phyloP scores from a whole-genome alignment of 2,888 invertebrate species.

The Epirrhoe alternata region DNA sequence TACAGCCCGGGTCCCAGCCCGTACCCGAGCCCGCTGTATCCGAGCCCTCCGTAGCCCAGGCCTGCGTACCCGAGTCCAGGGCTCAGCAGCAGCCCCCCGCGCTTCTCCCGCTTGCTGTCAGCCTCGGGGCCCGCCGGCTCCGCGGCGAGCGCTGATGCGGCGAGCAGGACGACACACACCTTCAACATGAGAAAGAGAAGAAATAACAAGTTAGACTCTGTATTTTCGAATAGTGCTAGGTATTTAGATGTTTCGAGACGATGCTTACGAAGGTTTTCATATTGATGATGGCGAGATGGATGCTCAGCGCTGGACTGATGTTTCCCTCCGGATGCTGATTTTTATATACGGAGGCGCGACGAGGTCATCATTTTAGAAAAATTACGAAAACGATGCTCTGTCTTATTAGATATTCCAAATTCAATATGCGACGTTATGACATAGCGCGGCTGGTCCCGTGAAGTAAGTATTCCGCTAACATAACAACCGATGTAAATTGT shows the following conservation, averaged over 20 bases:
- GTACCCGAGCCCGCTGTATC: slow-evolving; percentile 39
- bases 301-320: slow-evolving; percentile 39
- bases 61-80: slow-evolving; percentile 29
- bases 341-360: slow-evolving; percentile 45
- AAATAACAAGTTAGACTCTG: neutral
- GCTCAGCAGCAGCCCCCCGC: slow-evolving; percentile 43
- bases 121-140: slow-evolving; percentile 12
- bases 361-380: slow-evolving; percentile 49
- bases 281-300: slow-evolving; percentile 27
- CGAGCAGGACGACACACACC: slow-evolving; percentile 54
- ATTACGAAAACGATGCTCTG: slow-evolving; percentile 45
- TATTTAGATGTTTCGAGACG: neutral
- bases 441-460: slow-evolving; percentile 3
- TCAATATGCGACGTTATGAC: slow-evolving; percentile 36
- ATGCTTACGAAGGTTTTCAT: slow-evolving; percentile 61
- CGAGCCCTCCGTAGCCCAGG: slow-evolving; percentile 28
- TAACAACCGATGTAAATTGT: neutral
- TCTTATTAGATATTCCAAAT: slow-evolving; percentile 33
- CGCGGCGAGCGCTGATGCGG: slow-evolving; percentile 39
- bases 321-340: slow-evolving; percentile 24
- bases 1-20: slow-evolving; percentile 37
- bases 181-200: slow-evolving; percentile 26
- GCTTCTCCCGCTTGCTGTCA: slow-evolving; percentile 56
- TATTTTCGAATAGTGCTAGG: neutral
- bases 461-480: neutral